Conservation (phyloP, 2,797 vertebrate genomes). For the Falco concolor region DNA sequence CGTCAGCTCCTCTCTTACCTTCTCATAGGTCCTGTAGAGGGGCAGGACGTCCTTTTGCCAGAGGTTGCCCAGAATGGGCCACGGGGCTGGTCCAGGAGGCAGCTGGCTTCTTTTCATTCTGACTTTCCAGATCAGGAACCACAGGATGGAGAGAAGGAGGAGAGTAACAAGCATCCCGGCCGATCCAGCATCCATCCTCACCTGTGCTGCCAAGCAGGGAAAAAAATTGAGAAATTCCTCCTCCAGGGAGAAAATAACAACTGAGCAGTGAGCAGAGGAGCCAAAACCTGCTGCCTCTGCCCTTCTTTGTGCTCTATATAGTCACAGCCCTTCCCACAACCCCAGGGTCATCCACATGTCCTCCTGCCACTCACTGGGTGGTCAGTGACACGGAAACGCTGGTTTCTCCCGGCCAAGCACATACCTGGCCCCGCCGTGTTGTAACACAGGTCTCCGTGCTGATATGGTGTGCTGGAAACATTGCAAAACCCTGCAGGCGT, state of each 20-base stretch:
- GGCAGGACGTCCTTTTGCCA: constrained; percentile 4
- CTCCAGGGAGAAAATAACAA: not conserved
- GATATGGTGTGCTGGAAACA: fast-evolving
- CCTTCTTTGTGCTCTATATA: not conserved
- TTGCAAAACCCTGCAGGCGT: not conserved
- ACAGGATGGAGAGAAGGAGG: not conserved
- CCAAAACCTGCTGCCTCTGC: fast-evolving
- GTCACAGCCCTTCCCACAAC: not conserved
- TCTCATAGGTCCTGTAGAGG: not conserved
- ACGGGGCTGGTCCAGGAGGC: not conserved
- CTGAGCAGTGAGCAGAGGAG: not conserved
- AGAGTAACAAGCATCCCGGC: not conserved
- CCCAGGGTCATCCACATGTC: fast-evolving
- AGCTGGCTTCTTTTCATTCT: not conserved
- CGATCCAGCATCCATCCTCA: not conserved
- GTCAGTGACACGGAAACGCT: not conserved
- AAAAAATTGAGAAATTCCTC: not conserved
- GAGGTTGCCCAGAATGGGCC: constrained; percentile 38
- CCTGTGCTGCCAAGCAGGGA: fast-evolving
- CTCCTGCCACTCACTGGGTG: fast-evolving
- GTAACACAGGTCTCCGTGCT: fast-evolving
- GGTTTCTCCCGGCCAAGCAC: fast-evolving
- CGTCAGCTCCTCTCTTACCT: not conserved
- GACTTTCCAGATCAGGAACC: not conserved
- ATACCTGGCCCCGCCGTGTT: fast-evolving